Base-by-base conservation (phyloP, 2,113 vertebrate genomes). In the Cottus gobio region DNA sequence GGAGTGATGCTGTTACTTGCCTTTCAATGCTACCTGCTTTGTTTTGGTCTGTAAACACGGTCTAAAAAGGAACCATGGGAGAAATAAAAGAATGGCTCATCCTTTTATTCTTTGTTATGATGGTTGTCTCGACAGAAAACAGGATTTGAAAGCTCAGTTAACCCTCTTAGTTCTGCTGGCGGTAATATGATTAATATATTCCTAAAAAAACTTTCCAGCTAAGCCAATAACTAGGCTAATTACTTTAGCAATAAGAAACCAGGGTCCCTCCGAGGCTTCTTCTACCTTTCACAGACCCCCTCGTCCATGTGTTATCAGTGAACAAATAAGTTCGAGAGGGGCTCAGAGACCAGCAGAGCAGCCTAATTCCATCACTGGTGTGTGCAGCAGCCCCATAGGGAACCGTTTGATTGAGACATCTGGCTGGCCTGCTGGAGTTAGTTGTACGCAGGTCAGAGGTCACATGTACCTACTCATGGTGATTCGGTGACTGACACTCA, bases 401-500 rank as follows among this genome's bases (percentile, higher is more conserved):
- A 85, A 15, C 76, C 22, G 58, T 85, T 65, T 79, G 69, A 71
- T 71, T 69, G 73, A 89, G 76, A 88, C 83, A 76, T 83, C 67
- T 82, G 80, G 79, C 75, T 28, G 64, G 61, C 28, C 82, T 80
- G 67, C 73, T 68, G 77, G 75, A 82, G 79, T 77, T 69, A 64
- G 80, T 18, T 30, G 60, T 13, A 9, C 63, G 42, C 42, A 73
- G 87, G 87, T 88, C 77, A 90, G 75, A 83, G 72, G 57, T 91
- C 84, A 80, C 69, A n/a, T 86, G 80, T 79, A 78, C 72, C 79
- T 83, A 77, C 72, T 88, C 73, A 56, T 56, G 72, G 64, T 80
- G 79, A 66, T 79, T 74, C 52, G 65, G 42, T 5, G 24, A 71
- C 54, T 42, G 62, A 89, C 73, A 69, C 68, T 69, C 75, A 15